Conservation (phyloP, 2,113 vertebrate species). For the Nannobrachium achirus region DNA sequence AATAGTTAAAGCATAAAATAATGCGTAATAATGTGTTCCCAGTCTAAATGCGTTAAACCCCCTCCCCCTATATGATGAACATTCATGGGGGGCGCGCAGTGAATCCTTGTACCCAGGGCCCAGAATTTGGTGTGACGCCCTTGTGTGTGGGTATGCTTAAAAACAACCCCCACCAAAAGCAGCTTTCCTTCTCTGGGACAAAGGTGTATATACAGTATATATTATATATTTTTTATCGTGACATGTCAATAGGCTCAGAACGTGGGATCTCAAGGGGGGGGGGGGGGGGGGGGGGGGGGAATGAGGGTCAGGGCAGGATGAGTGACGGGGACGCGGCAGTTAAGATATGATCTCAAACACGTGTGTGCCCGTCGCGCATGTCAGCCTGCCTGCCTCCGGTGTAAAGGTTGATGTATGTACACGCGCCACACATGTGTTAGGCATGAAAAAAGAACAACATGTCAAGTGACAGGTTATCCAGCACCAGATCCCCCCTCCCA, state of each 20-base stretch:
- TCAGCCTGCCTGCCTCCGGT: slow-evolving; percentile 26
- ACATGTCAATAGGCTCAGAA: slow-evolving; percentile 6
- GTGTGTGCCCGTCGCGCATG: slow-evolving; percentile 33
- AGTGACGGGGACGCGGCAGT: slow-evolving; percentile 16
- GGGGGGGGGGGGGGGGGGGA: neutral
- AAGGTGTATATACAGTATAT: neutral
- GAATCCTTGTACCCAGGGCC: no score
- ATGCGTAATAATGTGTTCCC: no score
- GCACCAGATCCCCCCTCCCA: slow-evolving; percentile 4
- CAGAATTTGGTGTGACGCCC: no score
- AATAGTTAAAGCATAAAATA: no score
- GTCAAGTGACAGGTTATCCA: slow-evolving; percentile 61
- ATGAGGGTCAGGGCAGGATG: neutral
- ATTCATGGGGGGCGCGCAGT: no score
- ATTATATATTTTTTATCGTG: slow-evolving; percentile 12
- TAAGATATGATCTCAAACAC: slow-evolving; percentile 42
- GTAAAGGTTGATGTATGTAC: slow-evolving; percentile 55
- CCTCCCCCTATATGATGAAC: no score
- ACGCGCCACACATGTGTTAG: slow-evolving; percentile 45
- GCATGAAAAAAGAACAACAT: slow-evolving; percentile 33
- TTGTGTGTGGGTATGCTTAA: slow-evolving; percentile 4
- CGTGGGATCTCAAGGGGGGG: slow-evolving; percentile 9
- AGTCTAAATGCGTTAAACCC: no score
- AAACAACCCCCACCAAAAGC: neutral
- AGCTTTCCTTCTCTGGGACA: no score